phyloP scores from a whole-genome alignment of 2,113 vertebrate species.

The Actenoides lindsayi region DNA sequence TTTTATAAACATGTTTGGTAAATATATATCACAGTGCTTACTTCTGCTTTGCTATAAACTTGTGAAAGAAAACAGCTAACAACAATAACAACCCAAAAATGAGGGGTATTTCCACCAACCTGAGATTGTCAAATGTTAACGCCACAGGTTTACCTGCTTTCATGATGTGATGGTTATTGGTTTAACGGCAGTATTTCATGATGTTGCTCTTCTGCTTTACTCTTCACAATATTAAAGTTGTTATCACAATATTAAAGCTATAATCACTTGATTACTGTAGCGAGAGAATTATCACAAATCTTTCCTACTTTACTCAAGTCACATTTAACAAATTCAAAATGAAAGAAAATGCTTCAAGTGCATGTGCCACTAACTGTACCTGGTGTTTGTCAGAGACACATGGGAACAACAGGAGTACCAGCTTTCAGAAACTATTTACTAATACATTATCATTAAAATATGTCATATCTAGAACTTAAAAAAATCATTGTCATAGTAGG shows the following conservation, averaged over 20 bases:
- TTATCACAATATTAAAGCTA: conserved; percentile 79
- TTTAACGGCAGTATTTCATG: conserved; percentile 37
- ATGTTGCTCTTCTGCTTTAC: conserved; percentile 60
- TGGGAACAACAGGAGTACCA: not conserved
- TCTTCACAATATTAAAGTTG: conserved; percentile 74
- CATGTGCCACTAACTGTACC: not conserved
- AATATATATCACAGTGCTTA: not conserved
- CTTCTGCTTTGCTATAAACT: not conserved
- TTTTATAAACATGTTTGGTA: not conserved
- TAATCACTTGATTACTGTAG: conserved; percentile 78
- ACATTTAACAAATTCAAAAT: conserved; percentile 68
- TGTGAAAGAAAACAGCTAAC: not conserved
- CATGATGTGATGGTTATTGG: not conserved
- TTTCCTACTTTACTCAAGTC: conserved; percentile 68
- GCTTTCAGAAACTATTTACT: not conserved
- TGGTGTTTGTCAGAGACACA: not conserved
- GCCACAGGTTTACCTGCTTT: not conserved
- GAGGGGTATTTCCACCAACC: not conserved
- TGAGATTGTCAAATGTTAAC: not conserved
- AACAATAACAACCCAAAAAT: not conserved
- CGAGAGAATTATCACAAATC: conserved; percentile 72
- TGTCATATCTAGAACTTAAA: not conserved
- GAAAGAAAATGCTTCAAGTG: not conserved
- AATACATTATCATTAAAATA: not conserved
- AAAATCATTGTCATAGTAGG: not conserved